Evolutionary conservation across 1,140 invertebrate genomes (phyloP).

Genomic region (Heliconius nattereri): DNA sequence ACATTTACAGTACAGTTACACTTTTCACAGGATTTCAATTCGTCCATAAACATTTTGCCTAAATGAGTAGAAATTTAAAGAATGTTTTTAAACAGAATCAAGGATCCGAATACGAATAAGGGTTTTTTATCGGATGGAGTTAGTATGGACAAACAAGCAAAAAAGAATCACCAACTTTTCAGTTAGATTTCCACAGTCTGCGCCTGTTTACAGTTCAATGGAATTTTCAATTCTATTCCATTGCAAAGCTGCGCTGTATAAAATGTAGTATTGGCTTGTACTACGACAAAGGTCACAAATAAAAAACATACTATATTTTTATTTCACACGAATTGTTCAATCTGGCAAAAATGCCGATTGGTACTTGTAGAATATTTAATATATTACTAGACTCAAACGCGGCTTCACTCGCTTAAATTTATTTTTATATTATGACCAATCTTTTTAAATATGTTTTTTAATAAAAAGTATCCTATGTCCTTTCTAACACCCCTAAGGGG

Average conservation of each 20-base stretch:
- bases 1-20: constrained; percentile 46
- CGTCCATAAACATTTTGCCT: constrained; percentile 27
- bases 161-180: constrained; percentile 68
- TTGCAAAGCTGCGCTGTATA: constrained; percentile 58
- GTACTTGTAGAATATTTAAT: neutral
- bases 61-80: constrained; percentile 43
- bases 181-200: constrained; percentile 66
- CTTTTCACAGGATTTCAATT: constrained; percentile 40
- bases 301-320: neutral
- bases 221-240: constrained; percentile 65
- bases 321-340: neutral
- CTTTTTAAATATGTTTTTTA: too few relatives aligned
- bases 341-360: neutral
- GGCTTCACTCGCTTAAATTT: neutral
- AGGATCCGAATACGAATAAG: constrained; percentile 56
- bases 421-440: too few relatives aligned
- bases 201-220: constrained; percentile 65
- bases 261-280: constrained; percentile 51
- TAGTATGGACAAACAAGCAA: constrained; percentile 55
- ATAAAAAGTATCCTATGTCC: too few relatives aligned
- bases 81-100: constrained; percentile 47
- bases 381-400: neutral
- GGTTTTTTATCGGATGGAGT: constrained; percentile 52
- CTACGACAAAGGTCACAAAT: constrained; percentile 36
- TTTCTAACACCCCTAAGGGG: too few relatives aligned